phyloP scores from a whole-genome alignment of 1,140 invertebrate species.

The Heterodera schachtii region DNA sequence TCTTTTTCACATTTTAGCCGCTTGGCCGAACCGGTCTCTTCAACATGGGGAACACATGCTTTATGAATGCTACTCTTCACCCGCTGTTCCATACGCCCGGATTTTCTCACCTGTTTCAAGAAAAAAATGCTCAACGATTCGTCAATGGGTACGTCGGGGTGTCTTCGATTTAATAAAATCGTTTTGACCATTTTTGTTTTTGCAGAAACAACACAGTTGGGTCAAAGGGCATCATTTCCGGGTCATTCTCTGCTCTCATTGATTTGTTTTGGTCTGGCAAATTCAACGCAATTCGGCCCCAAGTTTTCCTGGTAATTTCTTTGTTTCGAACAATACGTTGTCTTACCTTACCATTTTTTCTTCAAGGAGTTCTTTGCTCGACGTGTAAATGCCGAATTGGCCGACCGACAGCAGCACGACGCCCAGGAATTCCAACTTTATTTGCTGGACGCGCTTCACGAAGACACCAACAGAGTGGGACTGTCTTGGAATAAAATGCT shows the following conservation, averaged over 20 bases:
- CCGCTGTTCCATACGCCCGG: constrained; percentile 72
- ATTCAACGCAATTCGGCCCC: constrained; percentile 35
- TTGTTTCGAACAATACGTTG: no score
- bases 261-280: constrained; percentile 35
- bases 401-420: constrained; percentile 50
- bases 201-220: constrained; percentile 26
- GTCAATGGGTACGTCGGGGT: constrained; percentile 33
- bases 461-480: constrained; percentile 44
- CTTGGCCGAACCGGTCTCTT: constrained; percentile 73
- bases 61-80: constrained; percentile 96
- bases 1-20: constrained; percentile 3
- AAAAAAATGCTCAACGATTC: neutral
- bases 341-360: no score
- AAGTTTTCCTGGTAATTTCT: constrained; percentile 31
- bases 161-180: no score
- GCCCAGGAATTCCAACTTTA: constrained; percentile 54
- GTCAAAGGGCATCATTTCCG: constrained; percentile 43
- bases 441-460: constrained; percentile 50
- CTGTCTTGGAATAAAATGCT: neutral
- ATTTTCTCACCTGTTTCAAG: constrained; percentile 32
- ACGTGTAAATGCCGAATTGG: constrained; percentile 37
- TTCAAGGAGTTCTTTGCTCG: constrained; percentile 43
- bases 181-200: neutral
- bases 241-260: constrained; percentile 39
- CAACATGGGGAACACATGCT: constrained; percentile 94